A percentile compares a stretch with the other conserved stretches of the same genome.
phyloP scores from a whole-genome alignment of 1,140 invertebrate species.

The Phymorhynchus buccinoides region DNA sequence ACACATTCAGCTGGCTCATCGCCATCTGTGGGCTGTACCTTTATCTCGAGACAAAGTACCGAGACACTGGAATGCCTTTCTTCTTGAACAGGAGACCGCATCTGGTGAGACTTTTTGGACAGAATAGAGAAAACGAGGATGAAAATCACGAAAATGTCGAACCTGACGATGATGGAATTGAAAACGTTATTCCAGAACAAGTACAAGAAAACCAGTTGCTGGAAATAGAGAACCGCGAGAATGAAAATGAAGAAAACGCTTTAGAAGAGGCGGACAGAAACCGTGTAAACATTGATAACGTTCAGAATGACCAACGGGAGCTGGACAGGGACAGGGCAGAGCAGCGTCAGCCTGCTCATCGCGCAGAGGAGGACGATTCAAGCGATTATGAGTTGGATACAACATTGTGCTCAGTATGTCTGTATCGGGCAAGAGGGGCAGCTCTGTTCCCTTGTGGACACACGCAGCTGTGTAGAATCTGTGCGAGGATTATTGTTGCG shows the following conservation, averaged over 20 bases:
- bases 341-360: neutral
- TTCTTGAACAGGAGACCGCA: neutral
- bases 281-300: constrained; percentile 33
- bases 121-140: neutral
- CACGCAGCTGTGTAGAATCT: constrained; percentile 38
- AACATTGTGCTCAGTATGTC: constrained; percentile 35
- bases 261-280: constrained; percentile 38
- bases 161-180: neutral
- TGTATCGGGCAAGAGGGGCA: constrained; percentile 25
- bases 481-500: constrained; percentile 33
- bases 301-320: constrained; percentile 32
- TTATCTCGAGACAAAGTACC: constrained; percentile 36
- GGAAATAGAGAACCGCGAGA: constrained; percentile 39
- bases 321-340: constrained; percentile 2
- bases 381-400: constrained; percentile 34
- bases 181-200: neutral
- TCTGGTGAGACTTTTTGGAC: neutral
- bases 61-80: neutral
- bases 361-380: neutral
- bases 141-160: neutral
- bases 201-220: constrained; percentile 28
- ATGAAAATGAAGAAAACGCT: constrained; percentile 42
- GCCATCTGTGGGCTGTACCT: constrained; percentile 30
- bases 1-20: constrained; percentile 39
- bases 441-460: constrained; percentile 43